Evolutionary conservation across 2,797 vertebrate genomes (phyloP), one percentile per base, ranked within the genome.

Genomic region (Sebastes oblongus): DNA sequence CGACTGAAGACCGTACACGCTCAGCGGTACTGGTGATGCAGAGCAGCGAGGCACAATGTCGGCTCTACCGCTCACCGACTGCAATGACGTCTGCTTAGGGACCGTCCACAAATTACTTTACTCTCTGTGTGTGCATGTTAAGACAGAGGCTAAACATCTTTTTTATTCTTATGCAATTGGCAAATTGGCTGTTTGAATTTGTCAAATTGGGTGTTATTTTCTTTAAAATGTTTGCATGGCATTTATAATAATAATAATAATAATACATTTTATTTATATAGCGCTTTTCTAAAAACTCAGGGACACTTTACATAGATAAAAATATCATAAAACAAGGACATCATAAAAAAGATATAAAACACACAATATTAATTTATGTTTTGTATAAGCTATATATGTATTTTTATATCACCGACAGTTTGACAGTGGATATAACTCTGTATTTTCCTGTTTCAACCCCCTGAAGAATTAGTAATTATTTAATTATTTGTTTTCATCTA

Each of bases 71-170:
- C 75, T 24, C 8, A 68, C 14, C 66, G 30, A 71, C 70, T 32
- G 70, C 46, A 68, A 18, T 93, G 88, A 92, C 90, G 89, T 85
- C 1, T 10, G 46, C 29, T 32, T 16, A 90, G 92, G 90, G 90
- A 92, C 5, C 77, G 27, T 88, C 90, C 2, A 5, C 9, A 84
- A 93, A 78, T 92, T 80, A 80, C 66, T 68, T 20, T 4, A 36
- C 76, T 27, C 9, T 11, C 0, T 39, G 1, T 42, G 13, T 42
- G 3, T 14, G 29, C 16, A 18, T 2, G 75, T 25, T 7, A 8
- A 1, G 22, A 27, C 9, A 11, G 4, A 13, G 3, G 1, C n/a
- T 11, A 1, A 20, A 29, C 3, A 6, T 50, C 0, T 6, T 22
- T 12, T 12, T 39, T 7, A 7, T 3, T 6, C 0, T 13, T 25